Evolutionary conservation across 2,888 invertebrate species (phyloP).

Genomic region (Petrolisthes cinctipes): DNA sequence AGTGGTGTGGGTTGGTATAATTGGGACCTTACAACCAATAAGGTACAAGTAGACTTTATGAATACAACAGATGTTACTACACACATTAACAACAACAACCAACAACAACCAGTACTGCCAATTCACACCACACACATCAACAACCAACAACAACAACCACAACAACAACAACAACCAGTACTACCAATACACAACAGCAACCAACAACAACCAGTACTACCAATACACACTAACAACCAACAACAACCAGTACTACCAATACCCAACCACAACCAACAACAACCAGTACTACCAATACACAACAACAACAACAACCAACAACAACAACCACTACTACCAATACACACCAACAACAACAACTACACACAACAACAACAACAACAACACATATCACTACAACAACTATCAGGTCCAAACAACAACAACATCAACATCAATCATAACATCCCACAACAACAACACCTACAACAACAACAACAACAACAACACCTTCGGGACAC

Average conservation of each 20-base stretch:
- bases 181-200: too few relatives aligned
- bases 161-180: too few relatives aligned
- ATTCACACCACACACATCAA: conserved; percentile 25
- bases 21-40: conserved; percentile 48
- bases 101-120: too few relatives aligned
- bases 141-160: conserved; percentile 38
- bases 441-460: background rate
- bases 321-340: conserved; percentile 25
- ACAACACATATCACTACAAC: background rate
- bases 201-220: too few relatives aligned
- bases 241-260: too few relatives aligned
- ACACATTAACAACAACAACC: too few relatives aligned
- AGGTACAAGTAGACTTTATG: conserved; percentile 53
- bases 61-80: conserved; percentile 43
- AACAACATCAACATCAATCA: background rate
- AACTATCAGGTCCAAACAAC: background rate
- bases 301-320: too few relatives aligned
- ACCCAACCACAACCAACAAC: too few relatives aligned
- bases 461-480: background rate
- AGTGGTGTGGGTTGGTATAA: conserved; percentile 50
- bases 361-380: too few relatives aligned
- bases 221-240: too few relatives aligned
- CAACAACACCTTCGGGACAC: background rate
- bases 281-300: too few relatives aligned
- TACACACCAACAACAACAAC: background rate